A percentile compares a stretch with the other conserved stretches of the same genome.
These are phyloP conservation scores for Pseudomyrmex dendroicus DNA, from an alignment of 1,140 invertebrate genomes.

Conservation along the genomic window DNA sequence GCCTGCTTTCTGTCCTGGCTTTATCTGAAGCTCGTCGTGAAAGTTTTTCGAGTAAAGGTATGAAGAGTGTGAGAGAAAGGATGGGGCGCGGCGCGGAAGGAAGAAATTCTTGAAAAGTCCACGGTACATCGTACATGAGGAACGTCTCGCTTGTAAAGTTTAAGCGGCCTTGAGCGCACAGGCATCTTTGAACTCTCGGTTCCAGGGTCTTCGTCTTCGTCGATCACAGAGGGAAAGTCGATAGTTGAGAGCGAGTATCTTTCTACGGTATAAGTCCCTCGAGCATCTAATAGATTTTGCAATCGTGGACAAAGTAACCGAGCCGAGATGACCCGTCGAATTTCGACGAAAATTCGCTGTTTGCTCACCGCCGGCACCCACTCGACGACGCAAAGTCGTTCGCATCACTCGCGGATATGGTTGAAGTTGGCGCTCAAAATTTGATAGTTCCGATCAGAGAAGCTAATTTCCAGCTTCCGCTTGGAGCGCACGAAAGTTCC, in stretches of 20 bases:
- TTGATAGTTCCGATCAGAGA: no score
- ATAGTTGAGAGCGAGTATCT: slow-evolving; percentile 20
- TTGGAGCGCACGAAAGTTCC: no score
- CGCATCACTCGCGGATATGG: not conserved
- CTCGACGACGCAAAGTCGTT: slow-evolving; percentile 9
- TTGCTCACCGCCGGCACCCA: not conserved
- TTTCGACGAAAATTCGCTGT: slow-evolving; percentile 18
- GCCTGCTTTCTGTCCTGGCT: slow-evolving; percentile 32
- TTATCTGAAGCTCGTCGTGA: slow-evolving; percentile 36
- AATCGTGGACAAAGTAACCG: slow-evolving; percentile 31
- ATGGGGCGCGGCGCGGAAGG: no score
- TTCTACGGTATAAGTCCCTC: not conserved
- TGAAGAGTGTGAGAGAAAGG: not conserved
- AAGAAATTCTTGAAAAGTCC: slow-evolving; percentile 46
- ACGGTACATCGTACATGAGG: slow-evolving; percentile 27
- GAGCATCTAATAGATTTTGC: slow-evolving; percentile 46
- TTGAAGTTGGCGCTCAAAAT: no score
- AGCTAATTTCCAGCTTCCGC: no score
- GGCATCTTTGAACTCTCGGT: slow-evolving; percentile 48
- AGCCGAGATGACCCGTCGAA: not conserved
- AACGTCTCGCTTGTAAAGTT: slow-evolving; percentile 47
- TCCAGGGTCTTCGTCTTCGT: not conserved
- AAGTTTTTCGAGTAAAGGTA: slow-evolving; percentile 44
- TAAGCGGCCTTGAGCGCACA: slow-evolving; percentile 46
- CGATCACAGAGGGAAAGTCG: slow-evolving; percentile 32